A percentile compares a stretch with the other conserved stretches of the same genome.
phyloP scores from a whole-genome alignment of 2,113 vertebrate genomes.

The Pardalotus punctatus region DNA sequence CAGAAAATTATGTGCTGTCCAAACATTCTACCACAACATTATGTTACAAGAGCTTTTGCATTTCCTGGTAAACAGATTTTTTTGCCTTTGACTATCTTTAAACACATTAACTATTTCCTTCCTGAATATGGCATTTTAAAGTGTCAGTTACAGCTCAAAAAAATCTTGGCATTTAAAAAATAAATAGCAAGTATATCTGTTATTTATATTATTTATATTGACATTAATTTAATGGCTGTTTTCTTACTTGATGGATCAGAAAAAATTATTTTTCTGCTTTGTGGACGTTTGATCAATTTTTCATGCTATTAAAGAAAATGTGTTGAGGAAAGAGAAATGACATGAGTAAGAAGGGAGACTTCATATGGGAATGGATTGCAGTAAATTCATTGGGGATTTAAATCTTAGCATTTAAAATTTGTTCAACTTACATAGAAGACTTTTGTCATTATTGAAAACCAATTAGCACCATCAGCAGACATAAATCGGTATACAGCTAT shows the following conservation, averaged over 20 bases:
- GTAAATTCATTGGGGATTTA: not conserved
- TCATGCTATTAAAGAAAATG: conserved; percentile 66
- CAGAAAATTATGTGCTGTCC: not conserved
- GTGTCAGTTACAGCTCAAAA: not conserved
- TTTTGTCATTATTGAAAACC: not conserved
- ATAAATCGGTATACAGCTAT: not conserved
- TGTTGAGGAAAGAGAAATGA: not conserved
- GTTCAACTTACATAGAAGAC: not conserved
- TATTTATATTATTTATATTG: not conserved
- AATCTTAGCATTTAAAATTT: not conserved
- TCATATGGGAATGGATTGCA: not conserved
- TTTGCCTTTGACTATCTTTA: not conserved
- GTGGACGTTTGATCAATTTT: conserved; percentile 68
- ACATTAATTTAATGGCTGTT: not conserved
- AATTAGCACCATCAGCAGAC: not conserved
- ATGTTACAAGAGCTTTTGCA: not conserved
- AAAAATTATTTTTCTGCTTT: conserved; percentile 47
- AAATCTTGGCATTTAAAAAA: not conserved
- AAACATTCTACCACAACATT: not conserved
- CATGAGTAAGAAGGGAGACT: not conserved
- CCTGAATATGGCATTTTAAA: not conserved
- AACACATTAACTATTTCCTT: not conserved
- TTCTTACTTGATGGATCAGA: conserved; percentile 75
- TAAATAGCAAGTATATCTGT: not conserved
- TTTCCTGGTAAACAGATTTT: not conserved